Percentiles rank a stretch among this genome's conserved stretches.
These are phyloP conservation scores for Phaenicophaeus curvirostris DNA, from an alignment of 2,797 vertebrate species.

Conservation along the genomic window DNA sequence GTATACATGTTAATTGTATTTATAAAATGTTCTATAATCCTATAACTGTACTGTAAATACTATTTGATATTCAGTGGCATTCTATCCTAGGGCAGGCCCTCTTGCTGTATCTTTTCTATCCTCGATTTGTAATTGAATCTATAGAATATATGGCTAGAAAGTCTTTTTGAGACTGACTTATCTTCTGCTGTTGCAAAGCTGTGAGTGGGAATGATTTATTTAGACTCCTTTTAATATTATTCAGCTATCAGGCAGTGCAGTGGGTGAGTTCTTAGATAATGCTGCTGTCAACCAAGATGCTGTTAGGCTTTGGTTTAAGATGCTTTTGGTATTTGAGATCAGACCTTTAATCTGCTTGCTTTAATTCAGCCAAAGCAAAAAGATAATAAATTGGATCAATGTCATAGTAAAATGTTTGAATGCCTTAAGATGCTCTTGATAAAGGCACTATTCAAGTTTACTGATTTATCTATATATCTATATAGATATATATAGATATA, in stretches of 20 bases:
- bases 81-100: constrained; percentile 84
- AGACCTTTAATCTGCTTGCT: constrained; percentile 69
- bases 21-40: constrained; percentile 90
- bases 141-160: constrained; percentile 74
- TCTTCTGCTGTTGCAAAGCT: constrained; percentile 74
- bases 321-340: constrained; percentile 61
- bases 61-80: constrained; percentile 70
- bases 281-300: constrained; percentile 73
- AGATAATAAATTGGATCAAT: constrained; percentile 50
- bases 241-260: constrained; percentile 63
- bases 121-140: constrained; percentile 69
- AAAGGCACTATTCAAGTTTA: constrained; percentile 77
- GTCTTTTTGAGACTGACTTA: constrained; percentile 67
- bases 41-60: constrained; percentile 84
- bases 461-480: constrained; percentile 72
- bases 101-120: constrained; percentile 75
- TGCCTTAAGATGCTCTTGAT: constrained; percentile 69
- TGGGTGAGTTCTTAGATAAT: constrained; percentile 65
- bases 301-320: constrained; percentile 48
- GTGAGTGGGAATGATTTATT: constrained; percentile 75
- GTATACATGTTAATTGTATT: constrained; percentile 91
- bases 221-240: constrained; percentile 63
- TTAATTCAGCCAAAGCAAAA: constrained; percentile 72
- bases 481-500: constrained; percentile 57
- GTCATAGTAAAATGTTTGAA: constrained; percentile 72